Percentiles rank a stretch among this genome's conserved stretches.
Evolutionary conservation across 2,113 vertebrate genomes (phyloP).

Genomic region (Thymallus thymallus): DNA sequence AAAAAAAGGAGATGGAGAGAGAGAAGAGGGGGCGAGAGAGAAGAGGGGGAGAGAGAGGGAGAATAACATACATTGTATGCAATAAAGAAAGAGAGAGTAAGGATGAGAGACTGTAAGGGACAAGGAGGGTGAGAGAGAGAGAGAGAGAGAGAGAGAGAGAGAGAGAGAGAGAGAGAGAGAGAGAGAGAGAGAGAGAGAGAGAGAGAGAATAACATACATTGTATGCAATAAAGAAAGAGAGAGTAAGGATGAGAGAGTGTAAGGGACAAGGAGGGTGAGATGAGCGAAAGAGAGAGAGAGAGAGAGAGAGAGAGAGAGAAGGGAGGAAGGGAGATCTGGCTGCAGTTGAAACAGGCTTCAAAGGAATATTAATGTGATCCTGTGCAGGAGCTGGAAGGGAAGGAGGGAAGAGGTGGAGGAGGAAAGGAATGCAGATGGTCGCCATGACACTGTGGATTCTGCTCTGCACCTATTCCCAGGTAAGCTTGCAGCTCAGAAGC

Average conservation of each 20-base stretch:
- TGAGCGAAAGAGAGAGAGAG: slow-evolving; percentile 5
- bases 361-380: slow-evolving; percentile 75
- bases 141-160: slow-evolving; percentile 11
- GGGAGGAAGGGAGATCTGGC: slow-evolving; percentile 43
- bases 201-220: not conserved
- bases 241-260: slow-evolving; percentile 9
- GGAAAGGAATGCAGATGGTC: not conserved
- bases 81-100: not conserved
- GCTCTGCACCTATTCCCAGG: no score
- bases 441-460: no score
- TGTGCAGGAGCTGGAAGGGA: slow-evolving; percentile 55
- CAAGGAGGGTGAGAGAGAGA: not conserved
- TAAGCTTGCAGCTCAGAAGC: no score
- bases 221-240: not conserved
- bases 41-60: slow-evolving; percentile 11
- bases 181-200: slow-evolving; percentile 5
- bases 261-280: not conserved
- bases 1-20: slow-evolving; percentile 27
- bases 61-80: no score
- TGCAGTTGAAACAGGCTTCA: slow-evolving; percentile 68
- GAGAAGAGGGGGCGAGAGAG: not conserved
- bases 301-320: slow-evolving; percentile 5
- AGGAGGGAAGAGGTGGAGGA: slow-evolving; percentile 9
- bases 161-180: slow-evolving; percentile 1
- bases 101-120: slow-evolving; percentile 1